Percentiles rank a stretch among this genome's conserved stretches.
Evolutionary conservation across 2,113 vertebrate genomes (phyloP).

Genomic region (Mungos mungo): DNA sequence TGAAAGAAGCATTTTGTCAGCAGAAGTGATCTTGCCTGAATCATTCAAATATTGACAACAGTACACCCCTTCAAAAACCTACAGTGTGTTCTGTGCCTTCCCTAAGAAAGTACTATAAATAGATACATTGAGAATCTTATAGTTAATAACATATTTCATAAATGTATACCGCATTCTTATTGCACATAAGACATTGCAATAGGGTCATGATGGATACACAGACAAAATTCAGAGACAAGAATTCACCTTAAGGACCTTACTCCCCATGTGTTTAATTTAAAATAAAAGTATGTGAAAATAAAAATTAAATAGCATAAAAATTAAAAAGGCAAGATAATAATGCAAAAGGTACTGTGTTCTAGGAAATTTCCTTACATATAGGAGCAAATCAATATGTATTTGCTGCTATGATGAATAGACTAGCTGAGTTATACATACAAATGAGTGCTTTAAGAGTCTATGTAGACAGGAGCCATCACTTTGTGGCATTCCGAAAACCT

Average conservation of each 20-base stretch:
- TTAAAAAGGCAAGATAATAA: neutral
- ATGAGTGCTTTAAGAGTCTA: neutral
- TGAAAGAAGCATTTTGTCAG: neutral
- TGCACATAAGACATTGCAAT: neutral
- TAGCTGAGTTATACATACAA: neutral
- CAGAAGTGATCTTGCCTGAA: neutral
- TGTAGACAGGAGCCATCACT: neutral
- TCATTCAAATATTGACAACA: neutral
- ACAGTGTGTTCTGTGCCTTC: neutral
- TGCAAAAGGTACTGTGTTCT: neutral
- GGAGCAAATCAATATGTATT: neutral
- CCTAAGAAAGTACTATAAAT: neutral
- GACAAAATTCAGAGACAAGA: neutral
- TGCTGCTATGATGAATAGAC: neutral
- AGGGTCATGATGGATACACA: neutral
- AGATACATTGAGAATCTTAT: neutral
- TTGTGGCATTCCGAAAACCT: neutral
- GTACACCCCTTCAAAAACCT: neutral
- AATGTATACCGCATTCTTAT: neutral
- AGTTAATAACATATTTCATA: neutral
- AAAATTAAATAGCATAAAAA: conserved; percentile 19
- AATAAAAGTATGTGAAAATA: neutral
- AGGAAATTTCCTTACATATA: neutral
- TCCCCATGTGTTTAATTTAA: neutral
- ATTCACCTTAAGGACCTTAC: neutral